Evolutionary conservation across 1,140 invertebrate species (phyloP), one percentile per base, ranked within the genome.

Genomic region (Heterodera schachtii): DNA sequence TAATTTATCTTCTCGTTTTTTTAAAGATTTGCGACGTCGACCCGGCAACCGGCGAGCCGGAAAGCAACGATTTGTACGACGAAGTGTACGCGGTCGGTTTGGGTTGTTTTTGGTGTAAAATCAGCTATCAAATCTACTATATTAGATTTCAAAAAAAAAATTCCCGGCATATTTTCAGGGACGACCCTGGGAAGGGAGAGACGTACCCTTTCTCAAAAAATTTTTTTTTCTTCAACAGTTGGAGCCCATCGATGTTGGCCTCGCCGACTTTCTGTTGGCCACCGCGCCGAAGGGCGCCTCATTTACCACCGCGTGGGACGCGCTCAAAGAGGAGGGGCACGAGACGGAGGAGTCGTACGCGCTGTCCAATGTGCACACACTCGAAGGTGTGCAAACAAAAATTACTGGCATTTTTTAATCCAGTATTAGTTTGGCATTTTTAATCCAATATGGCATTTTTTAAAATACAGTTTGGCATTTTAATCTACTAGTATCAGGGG

Each of bases 331-430:
- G 49, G 93, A 93, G 1, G 94, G 93, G 85, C 92, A 93, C 79
- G 95, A 96, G 91, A 91, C 94, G 49, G 95, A 97, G 90, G 95
- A 97, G 86, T 97, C 95, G 0, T 98, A 94, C 90, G 93, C 94
- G 0, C 91, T 98, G n/a, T 93, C 94, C 5, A 93, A 93, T 43
- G 93, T 95, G 75, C 94, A 92, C 80, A 93, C 93, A 7, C 87
- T 97, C 41, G 94, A 95, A 87, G 81, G 81, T 82, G 46, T 41
- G 80, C 8, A 92, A 91, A 91, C 83, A 21, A 64, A n/a, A 71
- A 81, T n/a, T n/a, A 13, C 41, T 31, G 43, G 7, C 43, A 43
- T 16, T 21, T 43, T 16, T 70, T 70, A 2, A 16, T 70, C 67
- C 7, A 9, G 9, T 16, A 31, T n/a, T n/a, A n/a, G n/a, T n/a